A percentile compares a stretch with the other conserved stretches of the same genome.
Conservation (phyloP, 2,797 vertebrate genomes). For the Danio aesculapii region DNA sequence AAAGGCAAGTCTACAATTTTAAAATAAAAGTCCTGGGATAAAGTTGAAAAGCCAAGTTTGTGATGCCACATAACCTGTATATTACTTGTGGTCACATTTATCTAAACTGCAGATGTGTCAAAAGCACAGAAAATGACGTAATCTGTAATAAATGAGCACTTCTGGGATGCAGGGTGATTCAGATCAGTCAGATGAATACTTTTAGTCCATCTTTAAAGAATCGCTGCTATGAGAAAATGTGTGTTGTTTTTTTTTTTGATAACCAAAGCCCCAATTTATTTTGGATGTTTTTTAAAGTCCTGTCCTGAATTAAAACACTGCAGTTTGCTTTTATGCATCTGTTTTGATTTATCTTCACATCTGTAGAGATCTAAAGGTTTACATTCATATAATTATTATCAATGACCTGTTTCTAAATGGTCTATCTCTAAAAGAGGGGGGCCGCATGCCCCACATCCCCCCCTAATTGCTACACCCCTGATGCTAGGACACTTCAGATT, state of each 20-base stretch:
- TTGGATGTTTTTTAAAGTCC: too few species aligned
- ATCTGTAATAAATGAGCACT: not conserved
- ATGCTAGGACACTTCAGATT: not conserved
- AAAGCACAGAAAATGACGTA: not conserved
- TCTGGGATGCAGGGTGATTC: not conserved
- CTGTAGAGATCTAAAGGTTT: too few species aligned
- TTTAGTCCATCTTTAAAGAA: not conserved
- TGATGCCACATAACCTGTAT: not conserved
- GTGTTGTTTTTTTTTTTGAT: not conserved
- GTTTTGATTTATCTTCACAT: too few species aligned
- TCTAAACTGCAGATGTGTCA: not conserved
- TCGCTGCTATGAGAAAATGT: not conserved
- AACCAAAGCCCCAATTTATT: too few species aligned
- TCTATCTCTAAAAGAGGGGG: too few species aligned
- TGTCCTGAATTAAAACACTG: not conserved
- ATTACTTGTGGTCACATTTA: not conserved
- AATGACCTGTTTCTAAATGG: too few species aligned
- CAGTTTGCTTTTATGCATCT: not conserved
- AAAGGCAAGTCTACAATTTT: not conserved
- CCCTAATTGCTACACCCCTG: too few species aligned
- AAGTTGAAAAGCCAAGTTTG: not conserved
- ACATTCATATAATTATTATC: too few species aligned
- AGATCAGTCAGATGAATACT: not conserved
- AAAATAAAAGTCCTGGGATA: slow-evolving; percentile 11
- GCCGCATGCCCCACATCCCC: too few species aligned